These are phyloP conservation scores for Austrolebias charrua DNA, from an alignment of 2,797 vertebrate genomes.

Conservation along the genomic window DNA sequence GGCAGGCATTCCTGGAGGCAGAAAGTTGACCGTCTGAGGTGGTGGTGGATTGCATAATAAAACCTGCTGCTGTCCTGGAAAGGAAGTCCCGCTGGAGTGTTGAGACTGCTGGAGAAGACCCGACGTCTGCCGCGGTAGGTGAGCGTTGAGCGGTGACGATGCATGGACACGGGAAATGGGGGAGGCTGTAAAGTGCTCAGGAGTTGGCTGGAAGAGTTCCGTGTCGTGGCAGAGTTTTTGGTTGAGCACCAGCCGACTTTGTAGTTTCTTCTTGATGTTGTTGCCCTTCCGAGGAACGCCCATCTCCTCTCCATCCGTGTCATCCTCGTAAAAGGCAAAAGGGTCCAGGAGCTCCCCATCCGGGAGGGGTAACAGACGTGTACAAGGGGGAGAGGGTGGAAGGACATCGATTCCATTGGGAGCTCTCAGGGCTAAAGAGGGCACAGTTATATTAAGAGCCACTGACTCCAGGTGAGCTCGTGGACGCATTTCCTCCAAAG, in stretches of 20 bases:
- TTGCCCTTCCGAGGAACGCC: conserved; percentile 87
- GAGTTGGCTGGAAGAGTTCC: conserved; percentile 84
- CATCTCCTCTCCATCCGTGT: conserved; percentile 83
- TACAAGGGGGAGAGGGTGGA: conserved; percentile 91
- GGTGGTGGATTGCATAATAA: conserved; percentile 96
- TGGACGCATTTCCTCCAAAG: conserved; percentile 91
- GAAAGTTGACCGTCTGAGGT: conserved; percentile 92
- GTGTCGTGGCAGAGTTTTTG: conserved; percentile 86
- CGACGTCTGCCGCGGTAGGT: conserved; percentile 75
- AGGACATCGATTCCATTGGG: conserved; percentile 93
- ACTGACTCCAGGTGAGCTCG: conserved; percentile 93
- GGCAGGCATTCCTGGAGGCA: conserved; percentile 87
- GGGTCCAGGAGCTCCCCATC: conserved; percentile 93
- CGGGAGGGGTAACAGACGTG: conserved; percentile 87
- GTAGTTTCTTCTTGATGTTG: conserved; percentile 90
- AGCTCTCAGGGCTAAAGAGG: conserved; percentile 92
- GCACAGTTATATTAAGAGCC: conserved; percentile 95
- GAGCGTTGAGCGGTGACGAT: conserved; percentile 78
- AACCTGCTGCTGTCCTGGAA: conserved; percentile 85
- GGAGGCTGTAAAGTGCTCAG: conserved; percentile 95
- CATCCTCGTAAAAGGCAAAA: conserved; percentile 94
- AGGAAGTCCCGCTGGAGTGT: conserved; percentile 80
- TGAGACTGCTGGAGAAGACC: conserved; percentile 78
- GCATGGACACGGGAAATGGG: conserved; percentile 80
- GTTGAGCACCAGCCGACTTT: conserved; percentile 91